Conservation (phyloP, 2,888 invertebrate species). For the Catocala sponsa region DNA sequence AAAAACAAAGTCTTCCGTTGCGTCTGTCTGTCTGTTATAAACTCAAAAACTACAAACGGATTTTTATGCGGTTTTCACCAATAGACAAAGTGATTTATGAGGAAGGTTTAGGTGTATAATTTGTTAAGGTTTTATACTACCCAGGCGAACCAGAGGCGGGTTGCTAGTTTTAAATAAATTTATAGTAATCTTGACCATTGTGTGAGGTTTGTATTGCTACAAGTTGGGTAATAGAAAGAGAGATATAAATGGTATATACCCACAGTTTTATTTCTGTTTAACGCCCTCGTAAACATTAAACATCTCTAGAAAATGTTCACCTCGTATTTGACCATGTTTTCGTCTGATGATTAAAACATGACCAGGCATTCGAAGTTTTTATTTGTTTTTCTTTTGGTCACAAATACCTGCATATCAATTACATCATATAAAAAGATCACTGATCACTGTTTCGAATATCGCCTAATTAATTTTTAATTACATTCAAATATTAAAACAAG, state of each 20-base stretch:
- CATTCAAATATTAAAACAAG: conserved; percentile 21
- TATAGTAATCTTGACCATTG: background rate
- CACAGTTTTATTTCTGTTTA: conserved; percentile 2
- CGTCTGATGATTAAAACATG: background rate
- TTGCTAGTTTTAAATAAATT: background rate
- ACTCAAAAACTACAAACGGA: no score
- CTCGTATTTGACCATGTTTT: conserved; percentile 2
- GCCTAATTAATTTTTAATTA: conserved; percentile 46
- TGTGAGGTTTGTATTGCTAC: background rate
- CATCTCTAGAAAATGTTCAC: background rate
- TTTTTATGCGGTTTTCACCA: no score
- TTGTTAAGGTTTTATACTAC: no score
- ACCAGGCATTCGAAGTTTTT: background rate
- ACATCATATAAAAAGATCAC: conserved; percentile 16
- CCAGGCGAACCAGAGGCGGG: no score
- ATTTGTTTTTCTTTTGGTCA: background rate
- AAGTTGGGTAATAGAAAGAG: background rate
- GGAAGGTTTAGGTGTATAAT: no score
- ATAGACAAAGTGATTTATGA: no score
- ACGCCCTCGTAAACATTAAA: conserved; percentile 1
- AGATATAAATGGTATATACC: background rate
- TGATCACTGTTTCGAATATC: conserved; percentile 19
- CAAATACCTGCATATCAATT: conserved; percentile 10
- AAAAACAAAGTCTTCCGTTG: no score
- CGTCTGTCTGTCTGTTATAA: no score